Base-by-base conservation (phyloP, 1,140 invertebrate genomes). In the Eupeodes corollae region DNA sequence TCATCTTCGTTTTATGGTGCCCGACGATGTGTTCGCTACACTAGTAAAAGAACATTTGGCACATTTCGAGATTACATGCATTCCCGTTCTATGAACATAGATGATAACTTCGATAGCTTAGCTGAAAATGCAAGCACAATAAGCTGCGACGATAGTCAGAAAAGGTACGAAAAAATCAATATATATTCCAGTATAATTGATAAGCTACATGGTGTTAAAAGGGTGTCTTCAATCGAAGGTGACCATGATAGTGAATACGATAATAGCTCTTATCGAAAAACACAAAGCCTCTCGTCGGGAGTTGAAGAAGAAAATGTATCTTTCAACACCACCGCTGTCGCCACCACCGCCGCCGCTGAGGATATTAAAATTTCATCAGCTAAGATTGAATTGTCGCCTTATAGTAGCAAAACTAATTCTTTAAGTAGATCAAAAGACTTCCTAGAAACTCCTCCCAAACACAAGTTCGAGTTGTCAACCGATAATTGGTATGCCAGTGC, bases 401-500 rank as follows among this genome's bases (percentile, higher is more conserved):
- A 48, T 33, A 52, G 52, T 15, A 49, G 44, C 18, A 49, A 59
- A 12, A 58, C 56, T 40, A 57, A 52, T 30, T 53, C 57, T 30
- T 51, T 53, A 44, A 55, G 56, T 3, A 54, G 58, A 12, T 55
- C 53, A 41, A 52, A 60, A 2, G 61, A 63, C 3, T 63, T 67
- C 37, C 60, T 59, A 1, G 64, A 67, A 43, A 63, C 59, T 5
- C 60, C 64, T 10, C 60, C 60, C 5, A 66, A 65, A 19, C 57
- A 66, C 32, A 56, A 67, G n/a, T 71, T 62, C 37, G 72, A 72
- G 33, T 58, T 60, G 42, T 71, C 73, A 5, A 76, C 73, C 33
- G 75, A 77, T 34, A 79, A 79, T 51, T 81, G 79, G 79, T 81
- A 81, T 65, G 72, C 72, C 15, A 74, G 70, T 52, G 72, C 71